phyloP scores from a whole-genome alignment of 2,113 vertebrate genomes.

The Polypterus senegalus region DNA sequence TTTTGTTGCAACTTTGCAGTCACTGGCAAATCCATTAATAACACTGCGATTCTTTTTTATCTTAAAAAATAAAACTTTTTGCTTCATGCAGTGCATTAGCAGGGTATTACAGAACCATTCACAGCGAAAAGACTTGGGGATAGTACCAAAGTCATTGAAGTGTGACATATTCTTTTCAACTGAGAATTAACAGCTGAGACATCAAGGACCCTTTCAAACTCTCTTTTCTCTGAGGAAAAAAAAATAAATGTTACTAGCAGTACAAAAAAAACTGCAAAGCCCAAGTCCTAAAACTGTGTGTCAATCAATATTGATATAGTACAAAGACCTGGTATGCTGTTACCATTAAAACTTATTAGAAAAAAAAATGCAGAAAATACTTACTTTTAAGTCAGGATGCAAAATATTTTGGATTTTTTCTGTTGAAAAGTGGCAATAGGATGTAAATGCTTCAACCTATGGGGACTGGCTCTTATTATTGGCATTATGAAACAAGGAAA shows the following conservation, averaged over 20 bases:
- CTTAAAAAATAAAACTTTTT: neutral
- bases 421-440: neutral
- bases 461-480: neutral
- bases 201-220: neutral
- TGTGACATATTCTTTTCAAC: conserved; percentile 1
- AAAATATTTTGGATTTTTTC: neutral
- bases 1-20: neutral
- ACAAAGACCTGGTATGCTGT: too few relatives aligned
- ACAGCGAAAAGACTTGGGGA: neutral
- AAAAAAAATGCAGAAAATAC: too few relatives aligned
- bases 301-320: neutral
- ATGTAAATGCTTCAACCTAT: neutral
- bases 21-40: neutral
- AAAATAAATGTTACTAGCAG: neutral
- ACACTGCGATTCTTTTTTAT: neutral
- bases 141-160: neutral
- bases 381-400: too few relatives aligned
- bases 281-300: conserved; percentile 1
- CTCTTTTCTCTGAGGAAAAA: neutral
- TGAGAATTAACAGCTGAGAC: neutral
- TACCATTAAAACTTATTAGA: too few relatives aligned
- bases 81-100: neutral
- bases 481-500: conserved; percentile 6
- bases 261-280: neutral
- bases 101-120: conserved; percentile 1